A percentile compares a stretch with the other conserved stretches of the same genome.
Conservation (phyloP, 37 sponge, comb jelly and placozoan genomes). For the Chondrilla cf. caribensis region DNA sequence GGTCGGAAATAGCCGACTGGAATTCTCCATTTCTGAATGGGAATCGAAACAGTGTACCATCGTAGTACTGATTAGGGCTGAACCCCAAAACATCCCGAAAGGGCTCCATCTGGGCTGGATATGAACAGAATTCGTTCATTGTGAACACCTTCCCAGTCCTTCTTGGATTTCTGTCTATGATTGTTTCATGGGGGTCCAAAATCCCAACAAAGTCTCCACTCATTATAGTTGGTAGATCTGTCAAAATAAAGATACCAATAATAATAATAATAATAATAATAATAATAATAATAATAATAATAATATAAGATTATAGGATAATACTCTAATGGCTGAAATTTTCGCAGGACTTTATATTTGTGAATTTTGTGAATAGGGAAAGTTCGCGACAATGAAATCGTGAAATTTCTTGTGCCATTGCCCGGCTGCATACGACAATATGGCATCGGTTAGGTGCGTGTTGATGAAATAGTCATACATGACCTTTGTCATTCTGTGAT, state of each 20-base stretch:
- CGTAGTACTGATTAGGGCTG: neutral
- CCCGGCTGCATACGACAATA: too few species aligned
- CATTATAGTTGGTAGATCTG: slow-evolving; percentile 10
- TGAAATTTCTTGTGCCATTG: too few species aligned
- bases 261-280: neutral
- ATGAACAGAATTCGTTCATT: slow-evolving; percentile 22
- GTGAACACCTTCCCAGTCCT: slow-evolving; percentile 3
- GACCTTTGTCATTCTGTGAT: too few species aligned
- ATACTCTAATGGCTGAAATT: too few species aligned
- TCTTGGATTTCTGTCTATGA: neutral
- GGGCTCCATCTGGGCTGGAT: slow-evolving; percentile 28
- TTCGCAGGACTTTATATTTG: too few species aligned
- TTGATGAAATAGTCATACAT: too few species aligned
- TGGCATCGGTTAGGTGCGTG: too few species aligned
- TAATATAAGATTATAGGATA: neutral
- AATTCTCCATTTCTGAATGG: slow-evolving; percentile 15
- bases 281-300: neutral
- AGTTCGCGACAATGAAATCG: too few species aligned
- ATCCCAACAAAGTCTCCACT: slow-evolving; percentile 13
- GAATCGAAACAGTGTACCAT: slow-evolving; percentile 24
- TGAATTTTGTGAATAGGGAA: neutral
- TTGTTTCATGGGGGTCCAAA: slow-evolving; percentile 20
- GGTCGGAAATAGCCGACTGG: slow-evolving; percentile 37
- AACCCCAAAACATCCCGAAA: slow-evolving; percentile 39
- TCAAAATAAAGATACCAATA: neutral